Conservation (phyloP, 2,797 vertebrate genomes). For the Chaenodraco wilsoni region DNA sequence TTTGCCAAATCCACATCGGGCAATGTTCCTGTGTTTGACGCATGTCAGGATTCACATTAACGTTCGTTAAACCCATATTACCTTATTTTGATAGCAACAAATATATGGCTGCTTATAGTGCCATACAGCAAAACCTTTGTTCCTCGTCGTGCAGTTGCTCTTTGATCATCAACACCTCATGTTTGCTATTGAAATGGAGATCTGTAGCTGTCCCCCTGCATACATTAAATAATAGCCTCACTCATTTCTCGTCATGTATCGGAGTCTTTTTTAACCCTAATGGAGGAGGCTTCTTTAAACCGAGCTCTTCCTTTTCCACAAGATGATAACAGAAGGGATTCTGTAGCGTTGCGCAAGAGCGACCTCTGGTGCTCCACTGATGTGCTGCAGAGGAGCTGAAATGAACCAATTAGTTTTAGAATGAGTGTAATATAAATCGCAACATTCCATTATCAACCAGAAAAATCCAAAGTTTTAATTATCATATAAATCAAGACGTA, state of each 20-base stretch:
- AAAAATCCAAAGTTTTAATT: slow-evolving; percentile 26
- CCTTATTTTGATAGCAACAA: background rate
- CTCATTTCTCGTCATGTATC: background rate
- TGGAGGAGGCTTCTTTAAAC: background rate
- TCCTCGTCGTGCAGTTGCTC: background rate
- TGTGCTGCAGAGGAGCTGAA: slow-evolving; percentile 28
- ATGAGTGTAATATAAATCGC: background rate
- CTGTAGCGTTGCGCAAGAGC: slow-evolving; percentile 39
- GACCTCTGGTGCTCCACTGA: slow-evolving; percentile 63
- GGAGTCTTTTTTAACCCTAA: background rate
- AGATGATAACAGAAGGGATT: background rate
- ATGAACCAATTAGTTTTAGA: background rate
- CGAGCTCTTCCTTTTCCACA: background rate
- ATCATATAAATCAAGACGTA: background rate
- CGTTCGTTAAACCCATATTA: background rate
- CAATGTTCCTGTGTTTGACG: background rate
- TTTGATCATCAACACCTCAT: slow-evolving; percentile 5
- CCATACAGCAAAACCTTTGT: background rate
- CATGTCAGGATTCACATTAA: background rate
- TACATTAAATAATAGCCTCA: background rate
- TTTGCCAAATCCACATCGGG: background rate
- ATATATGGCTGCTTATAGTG: too few species aligned
- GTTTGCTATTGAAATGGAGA: slow-evolving; percentile 35
- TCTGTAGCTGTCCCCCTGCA: background rate
- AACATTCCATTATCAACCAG: background rate